These are phyloP conservation scores for Diaphora mendica DNA, from an alignment of 2,888 invertebrate genomes.

Conservation along the genomic window DNA sequence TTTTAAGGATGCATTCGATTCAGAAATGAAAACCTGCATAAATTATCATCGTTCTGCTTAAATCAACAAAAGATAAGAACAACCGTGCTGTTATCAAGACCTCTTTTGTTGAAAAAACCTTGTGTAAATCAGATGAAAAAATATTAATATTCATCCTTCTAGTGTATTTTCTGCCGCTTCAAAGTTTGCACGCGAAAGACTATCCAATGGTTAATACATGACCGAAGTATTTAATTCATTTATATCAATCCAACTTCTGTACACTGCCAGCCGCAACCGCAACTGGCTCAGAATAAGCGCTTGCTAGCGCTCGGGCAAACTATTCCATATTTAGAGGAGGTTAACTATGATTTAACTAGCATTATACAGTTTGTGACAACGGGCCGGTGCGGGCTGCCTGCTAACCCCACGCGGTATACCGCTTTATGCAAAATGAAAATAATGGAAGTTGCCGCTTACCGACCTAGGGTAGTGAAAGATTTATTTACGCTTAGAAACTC, in stretches of 20 bases:
- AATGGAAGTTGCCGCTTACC: conserved; percentile 60
- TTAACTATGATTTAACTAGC: conserved; percentile 37
- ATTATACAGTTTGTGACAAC: conserved; percentile 28
- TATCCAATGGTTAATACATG: background rate
- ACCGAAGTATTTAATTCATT: background rate
- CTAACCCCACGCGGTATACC: conserved; percentile 21
- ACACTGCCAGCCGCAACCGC: background rate
- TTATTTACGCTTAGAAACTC: conserved; percentile 82
- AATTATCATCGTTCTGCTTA: background rate
- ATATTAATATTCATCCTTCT: background rate
- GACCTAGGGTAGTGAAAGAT: conserved; percentile 66
- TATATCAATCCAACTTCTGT: background rate
- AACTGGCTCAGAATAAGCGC: conserved; percentile 33
- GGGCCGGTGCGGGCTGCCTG: conserved; percentile 8
- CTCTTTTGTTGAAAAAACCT: background rate
- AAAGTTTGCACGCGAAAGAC: background rate
- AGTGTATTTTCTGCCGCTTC: background rate
- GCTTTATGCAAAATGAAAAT: conserved; percentile 59
- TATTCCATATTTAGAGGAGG: conserved; percentile 47
- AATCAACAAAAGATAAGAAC: background rate
- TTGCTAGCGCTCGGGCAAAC: conserved; percentile 33
- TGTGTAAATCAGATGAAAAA: too few relatives aligned
- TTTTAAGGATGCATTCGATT: background rate
- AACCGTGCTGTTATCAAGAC: background rate
- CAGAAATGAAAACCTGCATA: background rate